Evolutionary conservation across 2,888 invertebrate genomes (phyloP).

Genomic region (Parelbella ahira): DNA sequence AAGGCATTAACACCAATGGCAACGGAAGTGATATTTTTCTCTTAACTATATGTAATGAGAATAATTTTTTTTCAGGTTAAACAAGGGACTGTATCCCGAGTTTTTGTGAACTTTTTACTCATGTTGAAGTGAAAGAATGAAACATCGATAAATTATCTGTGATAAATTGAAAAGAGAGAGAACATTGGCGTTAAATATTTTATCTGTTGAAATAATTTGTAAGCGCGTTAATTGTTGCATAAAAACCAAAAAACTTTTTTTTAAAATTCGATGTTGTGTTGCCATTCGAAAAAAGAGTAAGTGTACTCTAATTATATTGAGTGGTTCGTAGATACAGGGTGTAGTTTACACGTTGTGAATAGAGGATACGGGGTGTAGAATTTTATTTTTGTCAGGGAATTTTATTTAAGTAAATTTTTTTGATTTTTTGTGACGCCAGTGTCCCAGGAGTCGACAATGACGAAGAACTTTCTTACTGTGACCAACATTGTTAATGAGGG

Average conservation of each 20-base stretch:
- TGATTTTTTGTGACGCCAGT: constrained; percentile 49
- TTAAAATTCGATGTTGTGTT: constrained; percentile 69
- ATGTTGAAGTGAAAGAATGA: constrained; percentile 15
- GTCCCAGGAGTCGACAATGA: constrained; percentile 74
- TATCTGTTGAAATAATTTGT: constrained; percentile 36
- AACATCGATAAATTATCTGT: constrained; percentile 33
- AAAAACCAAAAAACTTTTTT: constrained; percentile 38
- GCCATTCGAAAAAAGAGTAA: constrained; percentile 62
- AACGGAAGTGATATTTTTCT: no score
- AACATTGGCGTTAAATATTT: constrained; percentile 16
- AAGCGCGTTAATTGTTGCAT: constrained; percentile 69
- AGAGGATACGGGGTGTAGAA: constrained; percentile 27
- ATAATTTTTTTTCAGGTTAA: constrained; percentile 20
- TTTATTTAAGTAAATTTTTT: constrained; percentile 31
- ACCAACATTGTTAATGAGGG: constrained; percentile 85
- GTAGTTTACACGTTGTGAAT: constrained; percentile 5
- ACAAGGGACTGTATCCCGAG: constrained; percentile 16
- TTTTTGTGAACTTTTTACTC: constrained; percentile 14
- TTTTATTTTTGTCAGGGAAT: constrained; percentile 28
- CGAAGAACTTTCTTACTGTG: constrained; percentile 82
- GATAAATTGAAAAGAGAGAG: constrained; percentile 33
- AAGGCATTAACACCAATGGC: constrained; percentile 14
- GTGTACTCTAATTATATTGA: constrained; percentile 35
- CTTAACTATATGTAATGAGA: no score
- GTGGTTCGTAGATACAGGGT: constrained; percentile 22